A percentile compares a stretch with the other conserved stretches of the same genome.
These are phyloP conservation scores for Atopsyche davidsoni DNA, from an alignment of 1,140 invertebrate species.

Conservation along the genomic window DNA sequence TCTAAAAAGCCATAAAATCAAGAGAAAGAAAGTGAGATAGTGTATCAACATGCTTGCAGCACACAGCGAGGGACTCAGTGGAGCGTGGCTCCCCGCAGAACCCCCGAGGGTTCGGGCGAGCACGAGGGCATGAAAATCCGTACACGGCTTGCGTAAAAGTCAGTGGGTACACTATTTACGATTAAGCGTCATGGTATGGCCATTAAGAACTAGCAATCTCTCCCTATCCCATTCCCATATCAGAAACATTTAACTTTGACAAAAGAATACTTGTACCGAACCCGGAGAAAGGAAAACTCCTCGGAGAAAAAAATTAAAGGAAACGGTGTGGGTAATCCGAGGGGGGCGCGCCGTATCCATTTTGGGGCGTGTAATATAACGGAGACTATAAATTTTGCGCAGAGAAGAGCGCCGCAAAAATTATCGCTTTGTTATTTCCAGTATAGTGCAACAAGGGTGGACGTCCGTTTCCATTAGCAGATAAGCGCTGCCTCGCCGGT, in stretches of 20 bases:
- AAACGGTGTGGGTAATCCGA: background rate
- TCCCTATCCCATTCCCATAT: too few species aligned
- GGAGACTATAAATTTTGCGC: constrained; percentile 23
- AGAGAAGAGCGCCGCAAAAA: constrained; percentile 25
- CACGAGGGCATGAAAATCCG: too few species aligned
- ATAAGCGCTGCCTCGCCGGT: constrained; percentile 15
- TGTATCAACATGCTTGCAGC: too few species aligned
- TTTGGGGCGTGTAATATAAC: constrained; percentile 2
- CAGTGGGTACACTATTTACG: background rate
- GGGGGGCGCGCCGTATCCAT: background rate
- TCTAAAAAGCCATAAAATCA: too few species aligned
- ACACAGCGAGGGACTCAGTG: too few species aligned
- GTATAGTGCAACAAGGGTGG: constrained; percentile 20
- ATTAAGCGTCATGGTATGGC: background rate
- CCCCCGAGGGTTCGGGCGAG: too few species aligned
- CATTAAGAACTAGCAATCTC: too few species aligned
- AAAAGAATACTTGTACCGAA: constrained; percentile 10
- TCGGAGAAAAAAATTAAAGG: constrained; percentile 1
- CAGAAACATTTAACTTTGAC: constrained; percentile 18
- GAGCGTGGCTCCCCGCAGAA: too few species aligned
- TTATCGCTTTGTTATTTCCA: constrained; percentile 29
- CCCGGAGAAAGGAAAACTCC: background rate
- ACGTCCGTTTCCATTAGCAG: constrained; percentile 24
- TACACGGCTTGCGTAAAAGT: too few species aligned
- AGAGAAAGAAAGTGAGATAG: too few species aligned